A percentile compares a stretch with the other conserved stretches of the same genome.
Conservation (phyloP, 2,797 vertebrate genomes). For the Octomys mimax region DNA sequence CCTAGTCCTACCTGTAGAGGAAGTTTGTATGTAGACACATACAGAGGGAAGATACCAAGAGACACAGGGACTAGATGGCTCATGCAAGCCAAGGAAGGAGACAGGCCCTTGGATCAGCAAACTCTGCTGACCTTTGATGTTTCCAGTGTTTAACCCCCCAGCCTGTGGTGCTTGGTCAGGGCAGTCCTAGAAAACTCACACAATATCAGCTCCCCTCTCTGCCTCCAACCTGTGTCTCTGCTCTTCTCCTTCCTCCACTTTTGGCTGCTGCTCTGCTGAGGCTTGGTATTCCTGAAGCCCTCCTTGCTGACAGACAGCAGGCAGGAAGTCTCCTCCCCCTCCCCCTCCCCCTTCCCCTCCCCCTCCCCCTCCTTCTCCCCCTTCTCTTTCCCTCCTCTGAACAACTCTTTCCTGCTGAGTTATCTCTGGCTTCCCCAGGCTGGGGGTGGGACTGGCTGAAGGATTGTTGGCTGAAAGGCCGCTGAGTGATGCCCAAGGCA, state of each 20-base stretch:
- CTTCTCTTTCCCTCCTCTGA: background rate
- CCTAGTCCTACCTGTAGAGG: background rate
- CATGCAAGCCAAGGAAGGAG: background rate
- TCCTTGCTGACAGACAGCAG: background rate
- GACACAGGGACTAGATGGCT: background rate
- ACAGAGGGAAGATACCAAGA: background rate
- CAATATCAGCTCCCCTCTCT: fast-evolving
- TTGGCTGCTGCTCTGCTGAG: background rate
- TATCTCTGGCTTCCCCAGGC: background rate
- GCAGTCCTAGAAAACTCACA: background rate
- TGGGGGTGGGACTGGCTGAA: background rate
- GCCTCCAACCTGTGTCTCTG: background rate
- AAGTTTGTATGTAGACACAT: background rate
- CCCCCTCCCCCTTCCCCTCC: background rate
- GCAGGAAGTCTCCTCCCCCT: background rate
- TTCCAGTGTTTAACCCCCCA: background rate
- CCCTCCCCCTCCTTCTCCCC: no score
- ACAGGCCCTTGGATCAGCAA: background rate
- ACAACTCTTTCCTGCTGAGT: background rate
- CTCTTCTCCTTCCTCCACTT: background rate
- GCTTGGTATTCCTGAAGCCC: background rate
- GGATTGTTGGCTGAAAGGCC: background rate
- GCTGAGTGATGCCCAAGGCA: background rate
- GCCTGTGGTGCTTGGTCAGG: background rate
- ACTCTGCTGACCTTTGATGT: background rate